Conservation (phyloP, 2,888 invertebrate species). For the Conus canariensis region DNA sequence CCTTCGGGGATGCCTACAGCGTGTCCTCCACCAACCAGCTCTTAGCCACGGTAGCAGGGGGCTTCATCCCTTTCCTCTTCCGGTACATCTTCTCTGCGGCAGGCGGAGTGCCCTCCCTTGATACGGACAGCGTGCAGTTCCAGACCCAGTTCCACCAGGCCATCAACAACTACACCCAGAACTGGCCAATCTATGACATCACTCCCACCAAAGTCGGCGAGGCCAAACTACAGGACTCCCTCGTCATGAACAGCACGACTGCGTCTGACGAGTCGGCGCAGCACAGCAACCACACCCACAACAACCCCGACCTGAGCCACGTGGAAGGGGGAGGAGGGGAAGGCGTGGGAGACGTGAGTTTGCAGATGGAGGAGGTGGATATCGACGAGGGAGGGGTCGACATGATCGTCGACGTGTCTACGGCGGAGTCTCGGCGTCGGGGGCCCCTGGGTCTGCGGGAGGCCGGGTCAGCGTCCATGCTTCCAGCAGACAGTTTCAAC, state of each 20-base stretch:
- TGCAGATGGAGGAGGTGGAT: constrained; percentile 22
- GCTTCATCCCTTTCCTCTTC: constrained; percentile 64
- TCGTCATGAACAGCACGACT: constrained; percentile 21
- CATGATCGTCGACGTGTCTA: constrained; percentile 39
- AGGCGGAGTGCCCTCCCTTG: constrained; percentile 58
- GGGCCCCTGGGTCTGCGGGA: constrained; percentile 16
- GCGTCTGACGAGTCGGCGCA: not conserved
- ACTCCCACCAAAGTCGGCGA: constrained; percentile 41
- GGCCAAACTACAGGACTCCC: not conserved
- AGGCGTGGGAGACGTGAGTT: not conserved
- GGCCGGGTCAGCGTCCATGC: constrained; percentile 42
- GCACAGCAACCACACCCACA: too few species aligned
- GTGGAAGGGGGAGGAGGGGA: not conserved
- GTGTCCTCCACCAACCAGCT: constrained; percentile 66
- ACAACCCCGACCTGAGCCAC: not conserved
- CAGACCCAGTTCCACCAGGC: constrained; percentile 51
- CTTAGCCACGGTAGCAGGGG: constrained; percentile 64
- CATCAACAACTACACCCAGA: constrained; percentile 49
- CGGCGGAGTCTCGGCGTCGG: constrained; percentile 5
- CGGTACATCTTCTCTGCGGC: constrained; percentile 60
- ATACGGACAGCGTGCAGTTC: constrained; percentile 66
- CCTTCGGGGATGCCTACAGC: constrained; percentile 63
- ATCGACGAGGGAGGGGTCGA: constrained; percentile 16
- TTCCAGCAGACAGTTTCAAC: constrained; percentile 35
- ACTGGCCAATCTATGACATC: constrained; percentile 52